Evolutionary conservation across 2,113 vertebrate genomes (phyloP).

Genomic region (Ochotona princeps): DNA sequence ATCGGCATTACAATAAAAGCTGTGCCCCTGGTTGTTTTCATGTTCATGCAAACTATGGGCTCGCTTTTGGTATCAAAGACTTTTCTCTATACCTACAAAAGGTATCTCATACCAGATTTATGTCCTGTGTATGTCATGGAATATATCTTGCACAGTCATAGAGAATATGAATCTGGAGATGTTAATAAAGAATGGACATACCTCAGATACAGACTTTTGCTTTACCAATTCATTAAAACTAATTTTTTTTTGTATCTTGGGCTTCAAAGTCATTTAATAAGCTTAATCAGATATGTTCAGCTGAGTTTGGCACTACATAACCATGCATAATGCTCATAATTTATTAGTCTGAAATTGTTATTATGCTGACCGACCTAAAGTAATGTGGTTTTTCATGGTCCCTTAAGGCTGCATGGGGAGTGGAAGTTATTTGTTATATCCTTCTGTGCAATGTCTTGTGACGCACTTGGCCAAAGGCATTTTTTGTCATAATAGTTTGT

Average conservation of each 20-base stretch:
- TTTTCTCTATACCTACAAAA: conserved; percentile 11
- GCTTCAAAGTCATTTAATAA: conserved; percentile 51
- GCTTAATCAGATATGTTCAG: conserved; percentile 40
- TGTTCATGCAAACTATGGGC: background rate
- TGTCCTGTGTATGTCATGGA: background rate
- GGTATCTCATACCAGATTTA: background rate
- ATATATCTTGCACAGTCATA: background rate
- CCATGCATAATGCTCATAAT: conserved; percentile 39
- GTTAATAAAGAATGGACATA: background rate
- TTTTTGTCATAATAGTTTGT: conserved; percentile 54
- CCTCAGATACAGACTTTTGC: background rate
- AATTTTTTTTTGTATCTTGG: conserved; percentile 20
- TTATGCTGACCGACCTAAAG: conserved; percentile 44
- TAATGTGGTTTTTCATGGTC: conserved; percentile 43
- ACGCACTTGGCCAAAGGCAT: conserved; percentile 37
- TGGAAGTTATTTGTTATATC: conserved; percentile 70
- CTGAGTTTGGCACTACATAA: conserved; percentile 33
- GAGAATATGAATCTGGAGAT: conserved; percentile 1
- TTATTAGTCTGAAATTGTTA: conserved; percentile 52
- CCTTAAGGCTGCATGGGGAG: background rate
- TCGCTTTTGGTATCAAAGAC: background rate
- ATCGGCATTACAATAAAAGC: background rate
- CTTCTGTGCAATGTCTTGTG: conserved; percentile 25
- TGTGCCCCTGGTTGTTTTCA: background rate
- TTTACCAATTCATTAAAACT: background rate